These are phyloP conservation scores for Psix sp. DNA, from an alignment of 1,140 invertebrate genomes.

Conservation along the genomic window DNA sequence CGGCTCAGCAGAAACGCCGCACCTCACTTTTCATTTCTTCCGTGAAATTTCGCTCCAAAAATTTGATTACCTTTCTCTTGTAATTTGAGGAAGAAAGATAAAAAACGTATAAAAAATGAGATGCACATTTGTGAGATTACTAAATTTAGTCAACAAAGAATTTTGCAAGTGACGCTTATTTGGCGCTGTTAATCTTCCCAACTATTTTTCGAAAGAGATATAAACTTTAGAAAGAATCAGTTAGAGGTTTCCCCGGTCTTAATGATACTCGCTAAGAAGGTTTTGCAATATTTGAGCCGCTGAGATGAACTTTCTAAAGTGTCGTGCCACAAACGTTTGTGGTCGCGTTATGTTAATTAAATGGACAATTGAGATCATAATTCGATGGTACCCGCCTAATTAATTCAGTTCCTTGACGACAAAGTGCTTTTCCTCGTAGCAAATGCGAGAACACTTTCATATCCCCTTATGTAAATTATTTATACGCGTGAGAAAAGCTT, in stretches of 20 bases:
- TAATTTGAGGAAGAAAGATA: background rate
- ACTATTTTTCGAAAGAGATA: constrained; percentile 5
- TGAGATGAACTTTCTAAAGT: constrained; percentile 39
- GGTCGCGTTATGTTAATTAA: constrained; percentile 46
- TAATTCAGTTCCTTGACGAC: constrained; percentile 21
- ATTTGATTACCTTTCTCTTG: too few species aligned
- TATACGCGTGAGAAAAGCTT: too few species aligned
- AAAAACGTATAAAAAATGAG: constrained; percentile 1
- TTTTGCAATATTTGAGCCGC: constrained; percentile 30
- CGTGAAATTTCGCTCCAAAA: too few species aligned
- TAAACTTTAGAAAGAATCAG: constrained; percentile 2
- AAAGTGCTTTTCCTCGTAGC: background rate
- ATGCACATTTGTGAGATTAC: background rate
- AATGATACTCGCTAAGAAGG: constrained; percentile 29
- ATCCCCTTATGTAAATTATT: constrained; percentile 1
- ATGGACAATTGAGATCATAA: constrained; percentile 44
- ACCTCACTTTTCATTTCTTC: too few species aligned
- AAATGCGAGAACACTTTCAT: background rate
- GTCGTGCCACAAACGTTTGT: constrained; percentile 26
- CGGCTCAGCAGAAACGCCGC: too few species aligned
- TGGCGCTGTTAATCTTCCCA: background rate
- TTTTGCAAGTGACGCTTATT: constrained; percentile 13
- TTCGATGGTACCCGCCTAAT: constrained; percentile 24
- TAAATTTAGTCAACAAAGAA: constrained; percentile 18
- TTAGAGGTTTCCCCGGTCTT: constrained; percentile 15